Evolutionary conservation across 2,888 invertebrate genomes (phyloP).

Genomic region (Diloba caeruleocephala): DNA sequence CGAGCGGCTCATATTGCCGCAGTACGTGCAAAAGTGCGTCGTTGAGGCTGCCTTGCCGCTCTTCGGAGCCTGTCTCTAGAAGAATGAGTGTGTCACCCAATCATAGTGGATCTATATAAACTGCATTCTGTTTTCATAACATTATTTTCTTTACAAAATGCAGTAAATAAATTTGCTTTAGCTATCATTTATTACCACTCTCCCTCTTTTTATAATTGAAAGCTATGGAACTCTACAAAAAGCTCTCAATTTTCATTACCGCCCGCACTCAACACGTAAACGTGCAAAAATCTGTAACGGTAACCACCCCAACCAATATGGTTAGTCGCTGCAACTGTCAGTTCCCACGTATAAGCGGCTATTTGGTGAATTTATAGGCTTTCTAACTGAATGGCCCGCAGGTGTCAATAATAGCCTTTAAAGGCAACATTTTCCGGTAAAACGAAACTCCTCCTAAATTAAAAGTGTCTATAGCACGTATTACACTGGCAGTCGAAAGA

Average conservation of each 20-base stretch:
- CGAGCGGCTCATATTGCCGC: no score
- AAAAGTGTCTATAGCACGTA: conserved; percentile 27
- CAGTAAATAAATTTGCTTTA: neutral
- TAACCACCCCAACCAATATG: conserved; percentile 27
- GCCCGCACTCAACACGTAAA: neutral
- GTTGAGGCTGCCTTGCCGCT: no score
- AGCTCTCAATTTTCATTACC: conserved; percentile 21
- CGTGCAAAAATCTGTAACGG: conserved; percentile 20
- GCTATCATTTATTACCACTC: neutral
- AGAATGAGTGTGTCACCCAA: no score
- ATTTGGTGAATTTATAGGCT: conserved; percentile 75
- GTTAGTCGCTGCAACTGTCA: conserved; percentile 63
- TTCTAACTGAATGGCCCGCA: conserved; percentile 70
- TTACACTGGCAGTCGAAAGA: conserved; percentile 5
- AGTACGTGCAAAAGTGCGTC: no score
- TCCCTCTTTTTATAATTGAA: neutral
- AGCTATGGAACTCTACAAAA: neutral
- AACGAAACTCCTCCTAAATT: conserved; percentile 50
- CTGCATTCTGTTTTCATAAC: no score
- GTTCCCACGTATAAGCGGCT: conserved; percentile 70
- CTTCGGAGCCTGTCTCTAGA: no score
- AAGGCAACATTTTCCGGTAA: conserved; percentile 53
- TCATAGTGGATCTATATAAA: no score
- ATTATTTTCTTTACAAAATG: neutral
- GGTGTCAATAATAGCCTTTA: conserved; percentile 75